Base-by-base conservation (phyloP, 2,797 vertebrate genomes). In the Tokudaia tokunoshimensis region DNA sequence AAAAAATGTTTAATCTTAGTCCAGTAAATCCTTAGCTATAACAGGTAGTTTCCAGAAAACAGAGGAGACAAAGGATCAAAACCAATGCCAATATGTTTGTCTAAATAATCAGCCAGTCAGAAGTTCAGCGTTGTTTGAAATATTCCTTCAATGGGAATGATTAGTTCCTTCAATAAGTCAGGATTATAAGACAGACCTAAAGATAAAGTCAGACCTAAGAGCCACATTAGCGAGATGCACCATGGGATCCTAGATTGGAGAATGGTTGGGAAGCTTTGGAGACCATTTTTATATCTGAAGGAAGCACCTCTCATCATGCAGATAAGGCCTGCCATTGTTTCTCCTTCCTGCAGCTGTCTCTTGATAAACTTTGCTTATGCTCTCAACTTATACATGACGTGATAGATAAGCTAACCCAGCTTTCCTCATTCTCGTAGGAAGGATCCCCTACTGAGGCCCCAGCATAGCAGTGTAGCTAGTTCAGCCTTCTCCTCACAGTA, bases 1-100 rank as follows among this genome's bases (percentile, higher is more conserved):
- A 70, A 83, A 78, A 96, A 96, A 65, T 83, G 6, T 65, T 94
- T 92, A 59, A 82, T 88, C 84, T 96, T 61, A 95, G 95, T 80
- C 50, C n/a, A 84, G 63, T 84, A 91, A 91, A 81, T 20, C 11
- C 78, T 90, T 80, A 78, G 57, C 37, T 76, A 37, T 59, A 95
- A 75, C 4, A 95, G n/a, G 15, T 9, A 24, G 22, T 44, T 90
- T 89, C 75, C 19, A 74, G 63, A 57, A 92, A 81, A 75, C 11
- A 67, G 37, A 82, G 29, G 11, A 50, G 24, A 70, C 10, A 70
- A 34, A 76, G 31, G 50, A 55, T 19, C 31, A 80, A 70, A 94
- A 41, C 44, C 87, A 87, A 84, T 41, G 34, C 41, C 57, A 70
- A n/a, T 41, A 78, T 14, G 26, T 78, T 78, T 85, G 41, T 86